Evolutionary conservation across 2,888 invertebrate genomes (phyloP).

Genomic region (Galeopsomyia nigrocyanea): DNA sequence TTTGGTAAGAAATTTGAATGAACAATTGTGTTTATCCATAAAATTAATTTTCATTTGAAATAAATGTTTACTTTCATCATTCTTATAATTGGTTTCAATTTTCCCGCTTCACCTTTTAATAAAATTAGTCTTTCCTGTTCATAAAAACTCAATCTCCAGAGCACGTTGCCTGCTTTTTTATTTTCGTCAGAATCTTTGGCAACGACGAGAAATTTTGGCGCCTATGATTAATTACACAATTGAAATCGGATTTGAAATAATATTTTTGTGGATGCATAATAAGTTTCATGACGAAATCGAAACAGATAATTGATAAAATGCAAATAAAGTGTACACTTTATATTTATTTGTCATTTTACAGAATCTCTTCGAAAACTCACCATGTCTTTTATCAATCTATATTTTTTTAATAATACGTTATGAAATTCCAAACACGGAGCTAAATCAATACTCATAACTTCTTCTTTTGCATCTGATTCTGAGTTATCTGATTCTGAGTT

Average conservation of each 20-base stretch:
- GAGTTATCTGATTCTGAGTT: slow-evolving; percentile 53
- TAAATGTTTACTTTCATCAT: slow-evolving; percentile 57
- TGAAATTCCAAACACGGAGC: slow-evolving; percentile 72
- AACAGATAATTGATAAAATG: too few species aligned
- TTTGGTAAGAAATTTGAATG: background rate
- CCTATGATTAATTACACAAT: slow-evolving; percentile 17
- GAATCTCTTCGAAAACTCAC: background rate
- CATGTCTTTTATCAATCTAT: slow-evolving; percentile 19
- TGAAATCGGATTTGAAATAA: slow-evolving; percentile 50
- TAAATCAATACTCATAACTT: slow-evolving; percentile 72
- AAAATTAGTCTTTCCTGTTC: slow-evolving; percentile 72
- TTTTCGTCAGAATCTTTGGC: slow-evolving; percentile 67
- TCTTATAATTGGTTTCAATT: slow-evolving; percentile 54
- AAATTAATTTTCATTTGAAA: slow-evolving; percentile 2
- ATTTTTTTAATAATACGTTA: slow-evolving; percentile 17
- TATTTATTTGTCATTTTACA: too few species aligned
- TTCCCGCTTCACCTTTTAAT: slow-evolving; percentile 55
- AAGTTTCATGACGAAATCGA: too few species aligned
- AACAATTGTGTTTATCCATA: background rate
- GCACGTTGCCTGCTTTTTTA: slow-evolving; percentile 60
- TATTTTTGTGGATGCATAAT: too few species aligned
- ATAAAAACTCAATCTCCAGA: slow-evolving; percentile 75
- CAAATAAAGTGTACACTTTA: too few species aligned
- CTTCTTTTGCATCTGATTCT: too few species aligned
- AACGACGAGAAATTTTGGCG: slow-evolving; percentile 69